A percentile compares a stretch with the other conserved stretches of the same genome.
Conservation (phyloP, 37 sponge, comb jelly and placozoan genomes). For the Aphrocallistes beatrix region DNA sequence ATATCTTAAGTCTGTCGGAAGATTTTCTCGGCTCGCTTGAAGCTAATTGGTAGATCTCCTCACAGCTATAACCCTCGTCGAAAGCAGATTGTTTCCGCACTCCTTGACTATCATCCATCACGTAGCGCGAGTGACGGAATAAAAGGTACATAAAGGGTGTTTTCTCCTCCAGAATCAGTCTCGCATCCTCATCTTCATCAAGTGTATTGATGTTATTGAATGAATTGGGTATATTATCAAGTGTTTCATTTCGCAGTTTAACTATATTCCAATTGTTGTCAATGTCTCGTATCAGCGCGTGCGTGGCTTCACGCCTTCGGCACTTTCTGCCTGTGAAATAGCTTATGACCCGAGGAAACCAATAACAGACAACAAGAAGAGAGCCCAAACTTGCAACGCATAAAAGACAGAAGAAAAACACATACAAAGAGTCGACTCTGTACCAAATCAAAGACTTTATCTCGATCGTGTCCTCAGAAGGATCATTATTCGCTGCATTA, state of each 20-base stretch:
- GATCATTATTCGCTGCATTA: too few species aligned
- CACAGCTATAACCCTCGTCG: neutral
- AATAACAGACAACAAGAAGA: neutral
- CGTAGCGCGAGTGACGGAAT: neutral
- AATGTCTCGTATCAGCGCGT: neutral
- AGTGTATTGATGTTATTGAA: neutral
- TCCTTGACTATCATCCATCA: neutral
- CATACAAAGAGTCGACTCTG: neutral
- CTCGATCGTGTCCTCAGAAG: neutral
- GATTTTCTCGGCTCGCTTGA: neutral
- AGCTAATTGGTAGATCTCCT: neutral
- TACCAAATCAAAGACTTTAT: neutral
- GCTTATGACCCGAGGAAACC: neutral
- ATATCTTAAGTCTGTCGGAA: neutral
- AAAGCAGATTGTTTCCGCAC: neutral
- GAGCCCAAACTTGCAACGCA: neutral
- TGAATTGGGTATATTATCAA: neutral
- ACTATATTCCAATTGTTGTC: constrained; percentile 4
- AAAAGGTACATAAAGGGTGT: neutral
- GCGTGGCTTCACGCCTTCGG: neutral
- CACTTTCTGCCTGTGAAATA: neutral
- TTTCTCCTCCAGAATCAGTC: neutral
- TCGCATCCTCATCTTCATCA: neutral
- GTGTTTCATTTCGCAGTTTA: neutral
- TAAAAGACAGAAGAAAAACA: neutral